These are phyloP conservation scores for Synergus japonicus DNA, from an alignment of 2,888 invertebrate genomes.

Conservation along the genomic window DNA sequence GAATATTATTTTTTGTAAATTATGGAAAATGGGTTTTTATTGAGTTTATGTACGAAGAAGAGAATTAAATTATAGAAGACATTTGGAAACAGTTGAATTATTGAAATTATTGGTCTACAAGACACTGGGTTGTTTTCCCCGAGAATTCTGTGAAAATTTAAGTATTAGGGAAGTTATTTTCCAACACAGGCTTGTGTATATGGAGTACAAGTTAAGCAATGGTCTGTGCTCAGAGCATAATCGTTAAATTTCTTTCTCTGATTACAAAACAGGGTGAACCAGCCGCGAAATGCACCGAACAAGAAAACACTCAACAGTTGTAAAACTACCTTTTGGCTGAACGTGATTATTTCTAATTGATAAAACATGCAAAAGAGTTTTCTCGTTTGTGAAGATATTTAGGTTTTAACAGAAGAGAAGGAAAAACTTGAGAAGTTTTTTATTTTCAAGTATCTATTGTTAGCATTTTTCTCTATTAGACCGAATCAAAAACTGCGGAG, in stretches of 20 bases:
- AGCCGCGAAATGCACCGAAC: conserved; percentile 5
- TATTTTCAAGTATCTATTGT: too few relatives aligned
- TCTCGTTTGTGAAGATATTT: conserved; percentile 19
- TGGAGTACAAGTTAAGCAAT: conserved; percentile 4
- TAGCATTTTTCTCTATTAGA: too few relatives aligned
- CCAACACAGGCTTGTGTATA: background rate
- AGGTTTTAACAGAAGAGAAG: background rate
- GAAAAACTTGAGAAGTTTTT: too few relatives aligned
- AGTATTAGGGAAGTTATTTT: background rate
- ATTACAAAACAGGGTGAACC: conserved; percentile 28
- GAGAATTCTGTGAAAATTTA: background rate
- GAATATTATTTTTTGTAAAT: too few relatives aligned
- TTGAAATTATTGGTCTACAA: background rate
- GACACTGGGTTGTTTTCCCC: background rate
- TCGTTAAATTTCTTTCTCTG: conserved; percentile 31
- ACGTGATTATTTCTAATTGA: conserved; percentile 33
- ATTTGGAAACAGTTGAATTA: background rate
- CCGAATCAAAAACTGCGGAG: too few relatives aligned
- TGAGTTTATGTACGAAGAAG: too few relatives aligned
- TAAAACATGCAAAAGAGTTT: conserved; percentile 27
- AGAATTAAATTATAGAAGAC: too few relatives aligned
- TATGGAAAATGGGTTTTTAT: too few relatives aligned
- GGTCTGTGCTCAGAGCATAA: conserved; percentile 28
- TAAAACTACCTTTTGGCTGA: conserved; percentile 14
- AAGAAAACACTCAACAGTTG: conserved; percentile 30